phyloP scores from a whole-genome alignment of 1,140 invertebrate genomes.

The Drosophila athabasca region DNA sequence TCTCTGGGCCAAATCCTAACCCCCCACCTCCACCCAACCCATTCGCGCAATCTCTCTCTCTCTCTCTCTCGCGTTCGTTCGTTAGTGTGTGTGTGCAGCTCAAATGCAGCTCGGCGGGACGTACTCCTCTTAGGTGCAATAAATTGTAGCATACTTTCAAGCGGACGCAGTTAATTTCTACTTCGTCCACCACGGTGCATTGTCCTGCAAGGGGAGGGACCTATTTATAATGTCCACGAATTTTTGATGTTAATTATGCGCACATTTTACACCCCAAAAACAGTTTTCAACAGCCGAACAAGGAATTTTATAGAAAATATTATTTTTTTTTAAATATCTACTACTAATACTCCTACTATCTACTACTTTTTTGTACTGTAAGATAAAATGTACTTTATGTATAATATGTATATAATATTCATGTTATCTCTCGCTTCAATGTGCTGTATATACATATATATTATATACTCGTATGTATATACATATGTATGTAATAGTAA shows the following conservation, averaged over 20 bases:
- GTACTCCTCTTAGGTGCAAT: slow-evolving; percentile 60
- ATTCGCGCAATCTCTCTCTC: background rate
- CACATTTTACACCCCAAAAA: too few species aligned
- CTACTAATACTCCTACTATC: too few species aligned
- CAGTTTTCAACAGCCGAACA: too few species aligned
- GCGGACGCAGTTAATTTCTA: slow-evolving; percentile 56
- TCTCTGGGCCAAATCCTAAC: slow-evolving; percentile 19
- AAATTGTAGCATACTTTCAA: slow-evolving; percentile 64
- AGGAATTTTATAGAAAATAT: too few species aligned
- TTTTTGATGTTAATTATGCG: slow-evolving; percentile 57
- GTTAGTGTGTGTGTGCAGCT: slow-evolving; percentile 3
- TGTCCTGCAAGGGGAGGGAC: slow-evolving; percentile 27
- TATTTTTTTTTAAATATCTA: too few species aligned
- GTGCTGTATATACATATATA: slow-evolving; percentile 46
- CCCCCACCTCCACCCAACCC: too few species aligned
- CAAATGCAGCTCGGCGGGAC: slow-evolving; percentile 37
- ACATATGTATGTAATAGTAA: slow-evolving; percentile 1
- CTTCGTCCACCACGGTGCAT: too few species aligned
- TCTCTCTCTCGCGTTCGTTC: too few species aligned
- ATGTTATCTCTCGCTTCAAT: slow-evolving; percentile 5
- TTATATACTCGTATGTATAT: too few species aligned
- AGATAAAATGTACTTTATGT: background rate
- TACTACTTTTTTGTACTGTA: background rate
- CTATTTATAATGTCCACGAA: slow-evolving; percentile 48
- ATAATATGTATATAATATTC: background rate